Conservation (phyloP, 2,888 invertebrate genomes). For the Acrobeloides nanus region DNA sequence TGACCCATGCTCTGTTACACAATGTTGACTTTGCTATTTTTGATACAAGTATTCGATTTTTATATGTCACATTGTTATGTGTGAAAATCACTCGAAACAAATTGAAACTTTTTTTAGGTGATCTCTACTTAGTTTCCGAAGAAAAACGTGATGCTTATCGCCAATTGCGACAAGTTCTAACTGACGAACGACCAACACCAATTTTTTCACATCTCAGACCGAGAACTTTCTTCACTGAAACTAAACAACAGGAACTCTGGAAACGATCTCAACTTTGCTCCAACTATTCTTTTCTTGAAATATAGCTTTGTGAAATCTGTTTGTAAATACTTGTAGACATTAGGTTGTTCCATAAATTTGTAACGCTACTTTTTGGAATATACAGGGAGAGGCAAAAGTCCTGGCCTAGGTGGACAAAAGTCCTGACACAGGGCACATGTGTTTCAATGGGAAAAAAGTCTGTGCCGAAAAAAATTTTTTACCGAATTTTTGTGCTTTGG, state of each 20-base stretch:
- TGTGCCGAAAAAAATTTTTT: no score
- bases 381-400: no score
- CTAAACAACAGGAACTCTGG: slow-evolving; percentile 10
- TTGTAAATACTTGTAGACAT: no score
- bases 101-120: slow-evolving; percentile 11
- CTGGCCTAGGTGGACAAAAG: no score
- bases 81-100: background rate
- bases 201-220: slow-evolving; percentile 15
- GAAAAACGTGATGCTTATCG: slow-evolving; percentile 13
- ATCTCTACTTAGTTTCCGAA: slow-evolving; percentile 17
- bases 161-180: slow-evolving; percentile 10
- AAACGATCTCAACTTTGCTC: slow-evolving; percentile 9
- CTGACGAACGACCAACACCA: slow-evolving; percentile 12
- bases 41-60: slow-evolving; percentile 9
- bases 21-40: slow-evolving; percentile 14
- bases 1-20: slow-evolving; percentile 13
- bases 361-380: no score
- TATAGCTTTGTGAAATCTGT: no score
- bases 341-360: no score
- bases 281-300: no score
- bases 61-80: background rate
- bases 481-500: no score
- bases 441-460: no score
- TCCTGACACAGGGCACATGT: no score
- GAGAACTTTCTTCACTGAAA: slow-evolving; percentile 4